Percentiles rank a stretch among this genome's conserved stretches.
Conservation (phyloP, 2,888 invertebrate species). For the Lasioglossum oenotherae region DNA sequence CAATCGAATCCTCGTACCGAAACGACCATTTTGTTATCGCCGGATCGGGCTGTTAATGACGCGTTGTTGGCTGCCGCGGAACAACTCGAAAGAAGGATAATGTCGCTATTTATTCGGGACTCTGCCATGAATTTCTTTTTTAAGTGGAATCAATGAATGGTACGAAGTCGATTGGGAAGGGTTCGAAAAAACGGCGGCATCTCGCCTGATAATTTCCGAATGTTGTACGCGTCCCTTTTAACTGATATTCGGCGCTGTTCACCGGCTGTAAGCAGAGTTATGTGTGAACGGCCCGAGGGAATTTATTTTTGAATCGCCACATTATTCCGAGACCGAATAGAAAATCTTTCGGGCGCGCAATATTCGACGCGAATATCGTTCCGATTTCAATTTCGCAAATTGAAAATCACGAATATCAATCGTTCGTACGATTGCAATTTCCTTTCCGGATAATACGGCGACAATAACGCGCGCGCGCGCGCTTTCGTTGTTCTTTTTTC, state of each 20-base stretch:
- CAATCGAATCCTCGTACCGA: constrained; percentile 43
- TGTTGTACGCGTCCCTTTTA: background rate
- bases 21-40: constrained; percentile 24
- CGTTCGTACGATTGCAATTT: constrained; percentile 8
- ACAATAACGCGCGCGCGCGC: background rate
- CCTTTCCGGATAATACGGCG: background rate
- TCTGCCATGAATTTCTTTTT: background rate
- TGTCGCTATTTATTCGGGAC: background rate
- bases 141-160: background rate
- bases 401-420: constrained; percentile 13
- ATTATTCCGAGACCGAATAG: background rate
- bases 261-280: background rate
- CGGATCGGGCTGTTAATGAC: constrained; percentile 1
- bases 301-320: background rate
- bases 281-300: background rate
- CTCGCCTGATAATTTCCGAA: background rate
- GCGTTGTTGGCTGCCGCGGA: background rate
- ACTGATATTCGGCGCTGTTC: background rate
- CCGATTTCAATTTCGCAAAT: background rate
- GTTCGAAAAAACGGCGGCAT: background rate
- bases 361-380: background rate
- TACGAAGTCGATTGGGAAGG: background rate
- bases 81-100: background rate
- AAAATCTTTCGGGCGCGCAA: background rate
- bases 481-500: background rate